Evolutionary conservation across 1,140 invertebrate genomes (phyloP).

Genomic region (Phymastichus coffea): DNA sequence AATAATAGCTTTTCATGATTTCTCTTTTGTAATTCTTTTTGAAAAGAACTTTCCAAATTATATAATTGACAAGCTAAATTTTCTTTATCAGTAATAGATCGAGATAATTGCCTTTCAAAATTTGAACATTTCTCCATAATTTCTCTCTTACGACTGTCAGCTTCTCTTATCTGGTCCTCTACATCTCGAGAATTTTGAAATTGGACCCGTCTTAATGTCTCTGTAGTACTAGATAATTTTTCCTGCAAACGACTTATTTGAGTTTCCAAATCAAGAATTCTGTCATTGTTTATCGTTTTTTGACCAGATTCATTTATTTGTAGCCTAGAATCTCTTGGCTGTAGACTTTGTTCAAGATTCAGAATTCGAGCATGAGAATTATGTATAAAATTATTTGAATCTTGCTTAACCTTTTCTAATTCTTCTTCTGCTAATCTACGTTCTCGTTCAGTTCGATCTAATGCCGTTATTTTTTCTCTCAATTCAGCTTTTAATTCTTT

Average conservation of each 20-base stretch:
- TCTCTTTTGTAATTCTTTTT: conserved; percentile 44
- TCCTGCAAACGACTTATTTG: conserved; percentile 41
- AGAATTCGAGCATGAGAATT: conserved; percentile 51
- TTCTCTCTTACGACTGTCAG: conserved; percentile 42
- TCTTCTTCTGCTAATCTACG: conserved; percentile 56
- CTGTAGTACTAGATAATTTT: conserved; percentile 33
- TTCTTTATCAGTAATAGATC: conserved; percentile 42
- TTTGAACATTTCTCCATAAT: conserved; percentile 40
- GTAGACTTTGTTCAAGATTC: conserved; percentile 56
- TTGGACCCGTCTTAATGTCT: conserved; percentile 38
- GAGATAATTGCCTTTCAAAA: conserved; percentile 43
- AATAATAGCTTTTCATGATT: conserved; percentile 42
- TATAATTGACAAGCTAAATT: conserved; percentile 40
- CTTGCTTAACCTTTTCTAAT: conserved; percentile 51
- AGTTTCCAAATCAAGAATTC: conserved; percentile 37
- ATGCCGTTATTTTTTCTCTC: conserved; percentile 39
- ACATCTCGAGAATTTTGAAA: conserved; percentile 30
- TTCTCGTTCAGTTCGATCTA: conserved; percentile 52
- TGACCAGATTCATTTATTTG: conserved; percentile 41
- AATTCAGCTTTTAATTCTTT: conserved; percentile 50
- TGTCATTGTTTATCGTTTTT: conserved; percentile 45
- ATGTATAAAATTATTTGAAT: conserved; percentile 47
- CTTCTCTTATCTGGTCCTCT: conserved; percentile 37
- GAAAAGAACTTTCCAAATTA: conserved; percentile 41
- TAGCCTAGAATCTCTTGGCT: conserved; percentile 47